Conservation (phyloP, 2,113 vertebrate genomes). For the Cochlearius cochlearius region DNA sequence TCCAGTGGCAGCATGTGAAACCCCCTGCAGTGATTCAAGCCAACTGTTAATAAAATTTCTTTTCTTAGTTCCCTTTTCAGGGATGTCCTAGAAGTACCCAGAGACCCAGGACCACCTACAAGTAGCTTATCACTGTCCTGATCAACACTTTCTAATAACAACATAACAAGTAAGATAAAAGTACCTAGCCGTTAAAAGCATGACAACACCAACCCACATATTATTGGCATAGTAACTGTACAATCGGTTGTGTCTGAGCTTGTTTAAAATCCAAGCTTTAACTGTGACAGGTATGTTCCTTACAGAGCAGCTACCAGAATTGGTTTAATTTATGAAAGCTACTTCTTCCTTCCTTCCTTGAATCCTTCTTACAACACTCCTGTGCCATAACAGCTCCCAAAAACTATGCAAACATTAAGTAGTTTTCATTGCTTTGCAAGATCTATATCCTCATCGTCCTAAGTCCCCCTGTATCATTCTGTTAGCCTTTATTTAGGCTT, state of each 20-base stretch:
- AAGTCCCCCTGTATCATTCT: background rate
- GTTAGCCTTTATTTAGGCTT: background rate
- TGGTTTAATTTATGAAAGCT: background rate
- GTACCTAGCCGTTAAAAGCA: background rate
- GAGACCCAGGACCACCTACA: background rate
- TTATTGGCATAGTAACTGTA: background rate
- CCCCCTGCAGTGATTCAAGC: background rate
- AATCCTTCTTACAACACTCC: background rate
- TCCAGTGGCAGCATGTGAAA: background rate
- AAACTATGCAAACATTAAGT: background rate
- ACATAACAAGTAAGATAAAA: background rate
- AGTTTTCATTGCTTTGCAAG: background rate
- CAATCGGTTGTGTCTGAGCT: background rate
- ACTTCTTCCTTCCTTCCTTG: background rate
- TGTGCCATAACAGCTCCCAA: background rate
- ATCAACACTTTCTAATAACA: background rate
- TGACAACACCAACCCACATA: background rate
- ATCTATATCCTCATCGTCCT: background rate
- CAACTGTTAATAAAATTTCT: background rate
- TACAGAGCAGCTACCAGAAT: background rate
- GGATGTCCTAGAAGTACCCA: background rate
- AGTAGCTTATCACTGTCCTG: background rate
- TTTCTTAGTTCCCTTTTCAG: background rate
- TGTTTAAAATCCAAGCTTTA: background rate
- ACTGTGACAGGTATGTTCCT: background rate